These are phyloP conservation scores for Anastrepha obliqua DNA, from an alignment of 1,140 invertebrate species.

Conservation along the genomic window DNA sequence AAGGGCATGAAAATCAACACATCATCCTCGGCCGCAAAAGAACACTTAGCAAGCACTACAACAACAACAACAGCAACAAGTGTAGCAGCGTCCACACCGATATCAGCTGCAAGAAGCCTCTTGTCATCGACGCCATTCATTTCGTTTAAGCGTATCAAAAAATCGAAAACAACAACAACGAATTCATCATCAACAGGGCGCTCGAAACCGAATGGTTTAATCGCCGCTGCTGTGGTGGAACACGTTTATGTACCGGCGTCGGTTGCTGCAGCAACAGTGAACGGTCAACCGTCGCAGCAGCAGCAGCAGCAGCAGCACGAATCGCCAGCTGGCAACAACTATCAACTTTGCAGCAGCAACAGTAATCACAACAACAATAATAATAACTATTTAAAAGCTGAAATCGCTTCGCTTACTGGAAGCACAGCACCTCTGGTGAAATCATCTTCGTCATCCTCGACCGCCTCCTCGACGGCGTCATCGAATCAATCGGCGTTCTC, in stretches of 20 bases:
- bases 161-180: constrained; percentile 52
- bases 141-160: constrained; percentile 57
- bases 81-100: not conserved
- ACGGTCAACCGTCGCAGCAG: constrained; percentile 14
- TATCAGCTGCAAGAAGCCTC: constrained; percentile 40
- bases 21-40: constrained; percentile 44
- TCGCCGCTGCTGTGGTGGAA: constrained; percentile 37
- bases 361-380: not conserved
- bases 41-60: constrained; percentile 18
- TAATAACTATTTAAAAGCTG: constrained; percentile 34
- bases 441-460: constrained; percentile 34
- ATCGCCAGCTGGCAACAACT: not conserved
- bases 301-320: constrained; percentile 20
- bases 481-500: constrained; percentile 29
- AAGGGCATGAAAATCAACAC: constrained; percentile 47
- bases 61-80: constrained; percentile 22
- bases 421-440: constrained; percentile 29
- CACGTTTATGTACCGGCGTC: constrained; percentile 31
- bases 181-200: not conserved
- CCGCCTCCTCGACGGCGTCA: constrained; percentile 40
- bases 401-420: not conserved
- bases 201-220: constrained; percentile 1
- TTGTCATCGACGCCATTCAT: constrained; percentile 56
- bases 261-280: constrained; percentile 1
- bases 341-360: constrained; percentile 40